A percentile compares a stretch with the other conserved stretches of the same genome.
phyloP scores from a whole-genome alignment of 2,113 vertebrate species.

The Aix galericulata region DNA sequence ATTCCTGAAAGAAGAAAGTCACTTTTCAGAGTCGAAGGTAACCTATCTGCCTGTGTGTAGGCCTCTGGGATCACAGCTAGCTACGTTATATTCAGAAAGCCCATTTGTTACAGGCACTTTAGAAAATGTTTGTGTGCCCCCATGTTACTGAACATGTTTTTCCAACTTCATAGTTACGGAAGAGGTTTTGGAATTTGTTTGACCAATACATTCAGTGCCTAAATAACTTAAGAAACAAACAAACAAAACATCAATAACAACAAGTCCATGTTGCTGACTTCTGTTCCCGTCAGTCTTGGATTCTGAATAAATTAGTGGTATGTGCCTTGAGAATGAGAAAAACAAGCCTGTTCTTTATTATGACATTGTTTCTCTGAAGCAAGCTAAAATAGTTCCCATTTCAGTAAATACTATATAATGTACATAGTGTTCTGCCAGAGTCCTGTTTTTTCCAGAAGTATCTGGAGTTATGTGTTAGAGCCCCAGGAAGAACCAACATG shows the following conservation, averaged over 20 bases:
- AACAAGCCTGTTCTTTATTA: neutral
- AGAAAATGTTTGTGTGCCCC: neutral
- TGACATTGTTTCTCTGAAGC: neutral
- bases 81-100: neutral
- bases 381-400: neutral
- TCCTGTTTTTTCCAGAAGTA: neutral
- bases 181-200: neutral
- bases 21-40: neutral
- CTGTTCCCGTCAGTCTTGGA: neutral
- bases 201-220: neutral
- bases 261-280: neutral
- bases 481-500: neutral
- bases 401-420: neutral
- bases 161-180: neutral
- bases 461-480: neutral
- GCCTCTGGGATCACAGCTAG: neutral
- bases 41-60: neutral
- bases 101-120: neutral
- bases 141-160: neutral
- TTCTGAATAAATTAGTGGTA: neutral
- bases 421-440: neutral
- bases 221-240: neutral
- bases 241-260: neutral
- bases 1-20: neutral
- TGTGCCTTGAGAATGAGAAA: neutral